phyloP scores from a whole-genome alignment of 2,888 invertebrate species.

The Hermaeophaga mercurialis region DNA sequence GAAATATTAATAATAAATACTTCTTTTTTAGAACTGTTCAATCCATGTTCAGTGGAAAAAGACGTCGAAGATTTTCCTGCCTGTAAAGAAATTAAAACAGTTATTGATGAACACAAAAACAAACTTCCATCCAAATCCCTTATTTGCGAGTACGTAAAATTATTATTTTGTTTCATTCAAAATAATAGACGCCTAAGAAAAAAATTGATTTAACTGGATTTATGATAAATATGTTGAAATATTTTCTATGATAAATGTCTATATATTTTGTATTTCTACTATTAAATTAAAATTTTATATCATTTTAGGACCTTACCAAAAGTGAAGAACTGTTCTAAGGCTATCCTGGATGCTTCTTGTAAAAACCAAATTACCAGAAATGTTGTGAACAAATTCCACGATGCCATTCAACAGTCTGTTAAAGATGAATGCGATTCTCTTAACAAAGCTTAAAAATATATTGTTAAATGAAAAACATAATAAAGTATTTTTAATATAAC shows the following conservation, averaged over 20 bases:
- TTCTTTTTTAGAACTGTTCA: slow-evolving; percentile 32
- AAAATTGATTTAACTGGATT: no score
- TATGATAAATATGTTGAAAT: no score
- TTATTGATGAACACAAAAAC: slow-evolving; percentile 22
- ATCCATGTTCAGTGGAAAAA: slow-evolving; percentile 28
- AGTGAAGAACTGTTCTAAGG: slow-evolving; percentile 25
- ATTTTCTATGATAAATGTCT: no score
- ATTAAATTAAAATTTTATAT: no score
- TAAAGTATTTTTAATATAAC: no score
- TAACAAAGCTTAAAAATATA: slow-evolving; percentile 4
- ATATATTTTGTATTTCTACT: no score
- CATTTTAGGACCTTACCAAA: slow-evolving; percentile 32
- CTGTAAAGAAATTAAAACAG: slow-evolving; percentile 18
- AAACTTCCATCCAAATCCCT: slow-evolving; percentile 27
- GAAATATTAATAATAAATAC: no score
- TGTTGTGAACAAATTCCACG: slow-evolving; percentile 21
- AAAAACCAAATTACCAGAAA: slow-evolving; percentile 32
- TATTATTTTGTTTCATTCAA: neutral
- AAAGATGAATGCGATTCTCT: slow-evolving; percentile 26
- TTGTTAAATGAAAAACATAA: no score
- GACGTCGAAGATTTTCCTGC: slow-evolving; percentile 14
- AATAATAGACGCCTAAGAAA: no score
- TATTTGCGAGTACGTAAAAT: slow-evolving; percentile 31
- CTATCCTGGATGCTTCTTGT: slow-evolving; percentile 26
- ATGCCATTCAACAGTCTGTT: slow-evolving; percentile 25